A percentile compares a stretch with the other conserved stretches of the same genome.
These are phyloP conservation scores for Gastrophysa polygoni DNA, from an alignment of 2,888 invertebrate genomes.

Conservation along the genomic window DNA sequence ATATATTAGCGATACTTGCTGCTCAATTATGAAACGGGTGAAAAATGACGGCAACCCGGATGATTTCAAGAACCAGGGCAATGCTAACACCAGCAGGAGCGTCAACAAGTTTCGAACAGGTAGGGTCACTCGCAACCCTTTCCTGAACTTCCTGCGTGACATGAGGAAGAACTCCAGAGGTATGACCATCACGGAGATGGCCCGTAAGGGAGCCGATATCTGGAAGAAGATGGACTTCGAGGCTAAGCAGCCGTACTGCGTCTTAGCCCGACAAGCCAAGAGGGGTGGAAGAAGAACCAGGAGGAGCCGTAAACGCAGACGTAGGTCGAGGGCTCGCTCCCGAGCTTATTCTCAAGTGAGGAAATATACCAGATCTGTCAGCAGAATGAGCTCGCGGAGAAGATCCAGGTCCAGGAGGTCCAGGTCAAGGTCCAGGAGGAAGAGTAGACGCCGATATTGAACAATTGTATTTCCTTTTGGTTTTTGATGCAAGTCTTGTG, in stretches of 20 bases:
- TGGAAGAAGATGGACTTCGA: conserved; percentile 35
- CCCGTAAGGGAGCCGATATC: conserved; percentile 27
- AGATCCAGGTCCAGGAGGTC: neutral
- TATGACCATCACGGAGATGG: conserved; percentile 21
- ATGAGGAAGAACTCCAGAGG: conserved; percentile 26
- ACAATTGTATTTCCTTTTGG: neutral
- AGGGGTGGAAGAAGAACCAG: conserved; percentile 13
- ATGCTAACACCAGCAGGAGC: neutral
- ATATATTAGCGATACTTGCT: neutral
- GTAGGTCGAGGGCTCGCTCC: conserved; percentile 8
- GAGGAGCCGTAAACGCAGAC: conserved; percentile 6
- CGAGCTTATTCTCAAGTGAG: too few relatives aligned
- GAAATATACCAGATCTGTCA: neutral
- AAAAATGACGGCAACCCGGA: neutral
- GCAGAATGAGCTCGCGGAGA: neutral
- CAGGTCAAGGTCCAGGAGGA: neutral
- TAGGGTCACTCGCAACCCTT: conserved; percentile 35
- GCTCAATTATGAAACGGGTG: neutral
- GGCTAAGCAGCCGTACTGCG: conserved; percentile 30
- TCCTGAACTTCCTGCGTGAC: conserved; percentile 37
- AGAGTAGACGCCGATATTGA: neutral
- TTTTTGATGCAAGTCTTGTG: neutral
- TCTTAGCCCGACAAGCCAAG: conserved; percentile 27
- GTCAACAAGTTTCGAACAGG: conserved; percentile 17
- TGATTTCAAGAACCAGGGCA: neutral